Evolutionary conservation across 1,140 invertebrate species (phyloP), one percentile per base, ranked within the genome.

Genomic region (Drosophila murphyi): DNA sequence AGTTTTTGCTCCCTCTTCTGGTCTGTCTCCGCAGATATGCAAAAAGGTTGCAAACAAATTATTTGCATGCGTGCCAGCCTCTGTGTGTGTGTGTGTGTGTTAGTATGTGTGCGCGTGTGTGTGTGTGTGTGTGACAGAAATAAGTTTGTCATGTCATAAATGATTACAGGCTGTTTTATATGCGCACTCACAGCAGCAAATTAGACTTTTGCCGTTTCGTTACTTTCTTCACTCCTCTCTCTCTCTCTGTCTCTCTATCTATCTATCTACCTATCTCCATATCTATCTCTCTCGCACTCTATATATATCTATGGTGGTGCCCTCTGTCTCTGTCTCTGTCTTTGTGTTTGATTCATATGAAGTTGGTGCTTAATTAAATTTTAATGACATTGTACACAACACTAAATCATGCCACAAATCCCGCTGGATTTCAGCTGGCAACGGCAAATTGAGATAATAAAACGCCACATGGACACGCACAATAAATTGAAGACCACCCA

Each of bases 321-420:
- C 6, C 3, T n/a, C 1, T 4, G 12, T n/a, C 57, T 48, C 20
- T 59, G 5, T 4, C 31, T 47, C n/a, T 32, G 7, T 2, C 28
- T 34, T 20, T 34, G 3, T 28, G 28, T 47, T 32, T 39, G 35
- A 55, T 45, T 70, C 60, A 55, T 68, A 51, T 62, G 50, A 68
- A 69, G 69, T 68, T 70, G 47, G 48, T 32, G 76, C 77, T 85
- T 88, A 89, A 89, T 88, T 88, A 88, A 88, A 88, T 78, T 88
- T 88, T 85, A 88, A 88, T 85, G 80, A 72, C 69, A 63, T 62
- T 50, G 65, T 51, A 80, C 70, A 76, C 85, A 78, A 72, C 75
- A 88, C 80, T 78, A 89, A 89, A 88, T 89, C 80, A 89, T 68
- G 68, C 35, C 54, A 61, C 80, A 88, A 88, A 89, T 85, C 85